phyloP scores from a whole-genome alignment of 2,113 vertebrate genomes.

The Piaya cayana region DNA sequence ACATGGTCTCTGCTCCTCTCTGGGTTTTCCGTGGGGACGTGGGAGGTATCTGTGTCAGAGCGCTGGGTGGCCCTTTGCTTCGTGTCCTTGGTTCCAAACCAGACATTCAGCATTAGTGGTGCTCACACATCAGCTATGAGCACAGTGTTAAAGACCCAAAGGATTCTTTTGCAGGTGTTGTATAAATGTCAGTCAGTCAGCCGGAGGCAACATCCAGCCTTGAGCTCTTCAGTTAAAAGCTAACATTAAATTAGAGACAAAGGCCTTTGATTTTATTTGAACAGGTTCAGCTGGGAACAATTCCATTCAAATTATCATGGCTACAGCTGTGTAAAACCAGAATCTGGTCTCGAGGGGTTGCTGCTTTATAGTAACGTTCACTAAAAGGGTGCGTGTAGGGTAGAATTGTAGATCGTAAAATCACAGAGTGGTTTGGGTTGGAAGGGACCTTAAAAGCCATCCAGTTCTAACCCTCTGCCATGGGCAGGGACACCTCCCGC shows the following conservation, averaged over 20 bases:
- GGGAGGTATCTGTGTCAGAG: rapidly evolving
- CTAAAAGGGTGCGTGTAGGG: not conserved
- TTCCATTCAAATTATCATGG: not conserved
- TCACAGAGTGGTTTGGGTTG: too few species aligned
- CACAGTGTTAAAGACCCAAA: rapidly evolving
- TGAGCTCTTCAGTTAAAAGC: not conserved
- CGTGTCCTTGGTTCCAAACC: not conserved
- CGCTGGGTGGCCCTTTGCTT: not conserved
- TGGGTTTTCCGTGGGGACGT: not conserved
- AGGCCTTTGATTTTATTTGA: not conserved
- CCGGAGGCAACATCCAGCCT: not conserved
- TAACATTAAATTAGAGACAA: not conserved
- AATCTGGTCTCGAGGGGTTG: not conserved
- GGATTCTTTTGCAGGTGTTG: not conserved
- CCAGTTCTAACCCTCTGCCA: too few species aligned
- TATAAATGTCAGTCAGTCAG: not conserved
- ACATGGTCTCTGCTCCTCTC: rapidly evolving
- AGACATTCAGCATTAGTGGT: rapidly evolving
- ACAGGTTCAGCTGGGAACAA: not conserved
- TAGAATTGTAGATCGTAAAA: not conserved
- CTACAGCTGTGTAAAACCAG: not conserved
- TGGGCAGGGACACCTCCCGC: too few species aligned
- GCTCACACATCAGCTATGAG: not conserved
- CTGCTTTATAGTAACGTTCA: not conserved
- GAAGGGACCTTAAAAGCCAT: too few species aligned